Evolutionary conservation across 2,113 vertebrate genomes (phyloP), one percentile per base, ranked within the genome.

Genomic region (Anoplopoma fimbria): DNA sequence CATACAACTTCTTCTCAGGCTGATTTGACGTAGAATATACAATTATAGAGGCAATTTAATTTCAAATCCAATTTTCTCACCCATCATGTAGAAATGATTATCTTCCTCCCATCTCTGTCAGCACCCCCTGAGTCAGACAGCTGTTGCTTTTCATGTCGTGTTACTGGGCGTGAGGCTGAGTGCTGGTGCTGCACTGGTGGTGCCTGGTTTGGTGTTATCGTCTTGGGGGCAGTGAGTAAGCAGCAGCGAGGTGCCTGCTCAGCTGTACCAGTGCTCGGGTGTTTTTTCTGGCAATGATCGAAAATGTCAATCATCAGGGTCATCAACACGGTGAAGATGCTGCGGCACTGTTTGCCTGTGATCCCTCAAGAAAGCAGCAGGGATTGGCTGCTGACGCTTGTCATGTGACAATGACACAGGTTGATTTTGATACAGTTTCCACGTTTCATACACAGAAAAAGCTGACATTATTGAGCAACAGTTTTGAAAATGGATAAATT

Each of bases 221-320:
- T 82, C 78, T 83, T 10, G 47, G 64, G 83, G 85, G 55, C 78
- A 69, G 77, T 21, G 69, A 81, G 31, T 67, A 75, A 78, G 76
- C 55, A 78, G 76, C 55, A 19, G 53, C 0, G 29, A 60, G 40
- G 72, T 25, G 45, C 34, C 67, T 6, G 31, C 51, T 83, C 75
- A 17, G 53, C 57, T 73, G 36, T 82, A 79, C 60, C 62, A 58
- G 9, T 0, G 17, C 63, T 75, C 36, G 40, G 29, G 69, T 38
- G 38, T 77, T 70, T 69, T 69, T 67, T 72, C 63, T 77, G 62
- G 72, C 47, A 67, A 69, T 78, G 45, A 81, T 88, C 72, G 31
- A 70, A 42, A 79, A 78, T 88, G 89, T 89, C 89, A 91, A 23
- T 93, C 88, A 86, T 89, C 69, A 58, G 57, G 47, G n/a, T n/a